A percentile compares a stretch with the other conserved stretches of the same genome.
These are phyloP conservation scores for Wasmannia auropunctata DNA, from an alignment of 1,140 invertebrate species.

Conservation along the genomic window DNA sequence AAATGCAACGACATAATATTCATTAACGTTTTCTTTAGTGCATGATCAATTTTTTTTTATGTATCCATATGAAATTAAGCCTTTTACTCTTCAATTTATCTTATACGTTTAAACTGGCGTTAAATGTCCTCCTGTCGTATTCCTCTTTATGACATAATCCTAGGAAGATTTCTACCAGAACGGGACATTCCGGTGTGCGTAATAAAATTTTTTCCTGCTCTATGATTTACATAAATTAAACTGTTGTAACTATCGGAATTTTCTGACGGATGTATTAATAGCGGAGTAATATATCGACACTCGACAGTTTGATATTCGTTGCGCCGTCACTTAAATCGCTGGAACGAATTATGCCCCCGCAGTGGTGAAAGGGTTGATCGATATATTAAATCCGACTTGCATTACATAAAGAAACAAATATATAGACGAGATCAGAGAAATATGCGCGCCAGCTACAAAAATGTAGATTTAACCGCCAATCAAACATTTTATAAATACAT, in stretches of 20 bases:
- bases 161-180: not conserved
- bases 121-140: not conserved
- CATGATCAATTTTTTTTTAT: not conserved
- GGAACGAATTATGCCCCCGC: not conserved
- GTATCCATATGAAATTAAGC: not conserved
- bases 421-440: not conserved
- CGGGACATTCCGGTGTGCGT: not conserved
- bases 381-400: not conserved
- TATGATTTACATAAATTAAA: constrained; percentile 14
- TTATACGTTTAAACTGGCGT: not conserved
- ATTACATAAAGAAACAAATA: not conserved
- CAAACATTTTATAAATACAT: not conserved
- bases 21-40: not conserved
- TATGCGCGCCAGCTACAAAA: not conserved
- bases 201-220: not conserved
- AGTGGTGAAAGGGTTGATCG: constrained; percentile 16
- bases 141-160: not conserved
- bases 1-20: not conserved
- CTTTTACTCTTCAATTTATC: not conserved
- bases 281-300: not conserved
- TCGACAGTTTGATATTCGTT: not conserved
- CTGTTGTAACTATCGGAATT: not conserved
- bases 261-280: not conserved
- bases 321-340: not conserved
- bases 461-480: not conserved